phyloP scores from a whole-genome alignment of 2,113 vertebrate species.

The Microcebus jonahi region DNA sequence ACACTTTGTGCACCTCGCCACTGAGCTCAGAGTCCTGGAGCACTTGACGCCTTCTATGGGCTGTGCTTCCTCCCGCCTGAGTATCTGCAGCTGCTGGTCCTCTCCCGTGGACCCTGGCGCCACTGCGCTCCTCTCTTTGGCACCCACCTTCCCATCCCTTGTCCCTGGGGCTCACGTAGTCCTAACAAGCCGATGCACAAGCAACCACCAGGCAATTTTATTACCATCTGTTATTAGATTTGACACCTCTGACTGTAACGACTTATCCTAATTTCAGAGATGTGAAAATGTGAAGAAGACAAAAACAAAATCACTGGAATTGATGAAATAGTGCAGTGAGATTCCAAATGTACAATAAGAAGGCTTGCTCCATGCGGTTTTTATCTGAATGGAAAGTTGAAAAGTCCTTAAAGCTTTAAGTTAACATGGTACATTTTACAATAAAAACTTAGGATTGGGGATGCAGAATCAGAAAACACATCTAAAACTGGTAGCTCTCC shows the following conservation, averaged over 20 bases:
- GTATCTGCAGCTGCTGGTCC: neutral
- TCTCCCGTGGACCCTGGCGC: neutral
- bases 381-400: constrained; percentile 18
- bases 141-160: neutral
- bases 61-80: neutral
- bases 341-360: neutral
- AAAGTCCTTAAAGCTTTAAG: constrained; percentile 7
- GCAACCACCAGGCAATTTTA: neutral
- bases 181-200: neutral
- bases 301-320: neutral
- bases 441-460: neutral
- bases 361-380: neutral
- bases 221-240: neutral
- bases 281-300: neutral
- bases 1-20: fast-evolving
- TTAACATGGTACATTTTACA: neutral
- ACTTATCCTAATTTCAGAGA: neutral
- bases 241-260: neutral
- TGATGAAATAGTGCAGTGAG: neutral
- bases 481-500: neutral
- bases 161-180: neutral
- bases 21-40: neutral
- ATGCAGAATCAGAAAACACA: neutral
- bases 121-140: neutral
- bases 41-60: neutral